phyloP scores from a whole-genome alignment of 92 coral and sea anemone species.

The Heliopora coerulea region DNA sequence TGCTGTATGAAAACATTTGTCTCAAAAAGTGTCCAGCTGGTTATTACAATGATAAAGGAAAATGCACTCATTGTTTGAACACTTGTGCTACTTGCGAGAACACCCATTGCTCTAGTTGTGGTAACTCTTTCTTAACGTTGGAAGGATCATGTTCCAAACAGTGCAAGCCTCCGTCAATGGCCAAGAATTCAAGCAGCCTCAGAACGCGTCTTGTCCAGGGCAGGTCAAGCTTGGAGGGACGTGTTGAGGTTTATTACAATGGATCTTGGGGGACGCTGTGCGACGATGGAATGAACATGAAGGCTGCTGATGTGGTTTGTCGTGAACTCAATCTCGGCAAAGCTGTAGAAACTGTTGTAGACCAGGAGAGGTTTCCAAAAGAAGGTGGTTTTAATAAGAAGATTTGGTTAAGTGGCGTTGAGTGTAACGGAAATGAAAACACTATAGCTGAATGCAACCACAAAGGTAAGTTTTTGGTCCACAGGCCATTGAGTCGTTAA shows the following conservation, averaged over 20 bases:
- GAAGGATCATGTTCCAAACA: background rate
- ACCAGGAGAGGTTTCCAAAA: constrained; percentile 1
- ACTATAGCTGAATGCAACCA: constrained; percentile 7
- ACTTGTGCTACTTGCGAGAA: constrained; percentile 5
- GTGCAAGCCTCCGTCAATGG: background rate
- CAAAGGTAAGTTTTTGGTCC: no score
- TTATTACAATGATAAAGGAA: background rate
- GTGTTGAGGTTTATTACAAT: constrained; percentile 63
- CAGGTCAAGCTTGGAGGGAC: constrained; percentile 54
- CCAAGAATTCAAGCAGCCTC: constrained; percentile 8
- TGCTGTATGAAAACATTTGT: background rate
- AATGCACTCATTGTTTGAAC: background rate
- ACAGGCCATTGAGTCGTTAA: no score
- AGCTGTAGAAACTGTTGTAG: constrained; percentile 27
- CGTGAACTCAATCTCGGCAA: constrained; percentile 78
- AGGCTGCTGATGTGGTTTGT: constrained; percentile 74
- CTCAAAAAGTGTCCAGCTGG: constrained; percentile 22
- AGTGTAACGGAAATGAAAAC: constrained; percentile 11
- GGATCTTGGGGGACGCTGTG: constrained; percentile 96
- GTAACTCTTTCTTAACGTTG: background rate
- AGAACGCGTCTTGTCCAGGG: constrained; percentile 25
- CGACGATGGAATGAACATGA: constrained; percentile 67
- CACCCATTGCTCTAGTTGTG: constrained; percentile 1
- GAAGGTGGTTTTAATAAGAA: background rate
- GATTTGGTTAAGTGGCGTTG: constrained; percentile 32